These are phyloP conservation scores for Ephialtes manifestator DNA, from an alignment of 2,888 invertebrate species.

Conservation along the genomic window DNA sequence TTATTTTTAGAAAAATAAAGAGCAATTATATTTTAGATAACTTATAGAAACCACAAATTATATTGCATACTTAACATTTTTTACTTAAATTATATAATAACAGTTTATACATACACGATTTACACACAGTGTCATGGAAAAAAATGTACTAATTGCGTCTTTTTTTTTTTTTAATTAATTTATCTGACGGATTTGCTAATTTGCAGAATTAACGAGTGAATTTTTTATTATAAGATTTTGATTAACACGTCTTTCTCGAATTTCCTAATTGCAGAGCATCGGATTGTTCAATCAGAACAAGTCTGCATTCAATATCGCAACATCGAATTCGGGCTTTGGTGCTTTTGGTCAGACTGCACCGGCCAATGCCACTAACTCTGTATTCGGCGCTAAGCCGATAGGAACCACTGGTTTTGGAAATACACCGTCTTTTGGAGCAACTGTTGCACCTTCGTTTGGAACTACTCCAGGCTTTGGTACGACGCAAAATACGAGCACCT, in stretches of 20 bases:
- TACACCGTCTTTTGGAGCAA: constrained; percentile 78
- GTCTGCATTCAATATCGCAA: constrained; percentile 83
- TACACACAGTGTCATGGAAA: too few species aligned
- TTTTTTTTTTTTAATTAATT: too few species aligned
- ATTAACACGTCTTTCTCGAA: not conserved
- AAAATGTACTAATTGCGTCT: too few species aligned
- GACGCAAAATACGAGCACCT: constrained; percentile 80
- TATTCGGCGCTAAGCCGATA: constrained; percentile 87
- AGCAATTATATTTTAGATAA: too few species aligned
- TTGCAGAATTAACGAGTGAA: too few species aligned
- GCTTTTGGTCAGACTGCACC: constrained; percentile 84
- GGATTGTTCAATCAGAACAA: constrained; percentile 86
- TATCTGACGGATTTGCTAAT: too few species aligned
- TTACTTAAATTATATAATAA: too few species aligned
- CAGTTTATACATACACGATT: too few species aligned
- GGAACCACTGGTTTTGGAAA: constrained; percentile 85
- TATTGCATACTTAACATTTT: too few species aligned
- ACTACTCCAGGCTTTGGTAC: constrained; percentile 81
- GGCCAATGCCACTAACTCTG: constrained; percentile 82
- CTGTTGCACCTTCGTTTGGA: constrained; percentile 77
- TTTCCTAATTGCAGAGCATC: constrained; percentile 77
- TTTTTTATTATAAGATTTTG: not conserved
- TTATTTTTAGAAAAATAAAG: too few species aligned
- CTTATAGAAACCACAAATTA: too few species aligned
- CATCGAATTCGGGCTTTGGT: constrained; percentile 85